Percentiles rank a stretch among this genome's conserved stretches.
These are phyloP conservation scores for Macrotus californicus DNA, from an alignment of 2,113 vertebrate genomes.

Conservation along the genomic window DNA sequence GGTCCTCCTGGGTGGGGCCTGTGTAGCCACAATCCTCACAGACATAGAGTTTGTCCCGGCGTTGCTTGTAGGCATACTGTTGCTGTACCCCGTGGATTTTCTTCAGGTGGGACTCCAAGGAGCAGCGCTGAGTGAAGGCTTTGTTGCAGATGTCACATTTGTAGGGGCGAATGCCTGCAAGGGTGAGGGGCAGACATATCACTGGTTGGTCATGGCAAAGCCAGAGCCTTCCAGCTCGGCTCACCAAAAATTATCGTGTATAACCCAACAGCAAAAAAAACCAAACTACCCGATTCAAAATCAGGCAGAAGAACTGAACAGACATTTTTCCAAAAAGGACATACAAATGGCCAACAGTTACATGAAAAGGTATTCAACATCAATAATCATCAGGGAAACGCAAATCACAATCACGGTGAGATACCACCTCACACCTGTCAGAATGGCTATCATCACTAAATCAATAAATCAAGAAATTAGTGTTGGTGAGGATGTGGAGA, in stretches of 20 bases:
- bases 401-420: too few species aligned
- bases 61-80: slow-evolving; percentile 87
- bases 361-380: too few species aligned
- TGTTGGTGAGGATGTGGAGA: too few species aligned
- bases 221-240: background rate
- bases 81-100: slow-evolving; percentile 88
- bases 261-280: background rate
- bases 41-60: slow-evolving; percentile 87
- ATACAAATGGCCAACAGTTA: too few species aligned
- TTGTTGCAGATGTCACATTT: slow-evolving; percentile 88
- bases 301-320: background rate
- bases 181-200: fast-evolving
- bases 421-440: too few species aligned
- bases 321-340: too few species aligned
- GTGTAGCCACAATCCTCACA: slow-evolving; percentile 90
- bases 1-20: slow-evolving; percentile 83
- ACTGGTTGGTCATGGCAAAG: background rate
- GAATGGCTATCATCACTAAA: too few species aligned
- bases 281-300: background rate
- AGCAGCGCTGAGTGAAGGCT: slow-evolving; percentile 90
- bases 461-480: too few species aligned
- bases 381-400: too few species aligned
- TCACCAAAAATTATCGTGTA: background rate
- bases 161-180: slow-evolving; percentile 87
- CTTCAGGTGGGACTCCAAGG: slow-evolving; percentile 87